Conservation (phyloP, 2,888 invertebrate species). For the Orthosia incerta region DNA sequence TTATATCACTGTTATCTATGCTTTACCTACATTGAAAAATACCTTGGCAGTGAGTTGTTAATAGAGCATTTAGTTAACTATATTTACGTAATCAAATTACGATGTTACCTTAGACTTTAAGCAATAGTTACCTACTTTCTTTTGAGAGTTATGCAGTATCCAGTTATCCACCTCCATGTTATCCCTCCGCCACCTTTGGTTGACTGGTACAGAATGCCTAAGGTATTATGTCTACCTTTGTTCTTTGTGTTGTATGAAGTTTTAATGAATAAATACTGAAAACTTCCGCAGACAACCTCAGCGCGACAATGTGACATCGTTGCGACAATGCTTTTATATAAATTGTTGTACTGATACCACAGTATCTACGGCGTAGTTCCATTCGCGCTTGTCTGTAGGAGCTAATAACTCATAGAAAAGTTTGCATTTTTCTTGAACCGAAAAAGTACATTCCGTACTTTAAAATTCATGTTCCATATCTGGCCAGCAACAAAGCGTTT, state of each 20-base stretch:
- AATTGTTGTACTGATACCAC: background rate
- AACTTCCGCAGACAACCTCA: background rate
- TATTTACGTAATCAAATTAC: background rate
- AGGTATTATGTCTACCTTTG: too few relatives aligned
- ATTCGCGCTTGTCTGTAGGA: background rate
- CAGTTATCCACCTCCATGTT: too few relatives aligned
- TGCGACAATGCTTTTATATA: background rate
- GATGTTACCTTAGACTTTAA: background rate
- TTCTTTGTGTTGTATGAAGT: too few relatives aligned
- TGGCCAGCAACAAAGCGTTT: background rate
- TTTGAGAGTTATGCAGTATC: too few relatives aligned
- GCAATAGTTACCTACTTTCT: too few relatives aligned
- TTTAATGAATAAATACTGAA: background rate
- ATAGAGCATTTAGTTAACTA: background rate
- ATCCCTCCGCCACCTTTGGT: too few relatives aligned
- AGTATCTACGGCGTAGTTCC: too few relatives aligned
- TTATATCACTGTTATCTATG: background rate
- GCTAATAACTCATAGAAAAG: background rate
- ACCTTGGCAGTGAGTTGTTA: background rate
- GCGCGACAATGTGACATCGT: background rate
- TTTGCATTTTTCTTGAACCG: background rate
- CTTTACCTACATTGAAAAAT: background rate
- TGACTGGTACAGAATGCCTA: too few relatives aligned
- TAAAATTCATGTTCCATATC: background rate
- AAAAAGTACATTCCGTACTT: background rate